A percentile compares a stretch with the other conserved stretches of the same genome.
Evolutionary conservation across 2,797 vertebrate species (phyloP).

Genomic region (Tapirus indicus): DNA sequence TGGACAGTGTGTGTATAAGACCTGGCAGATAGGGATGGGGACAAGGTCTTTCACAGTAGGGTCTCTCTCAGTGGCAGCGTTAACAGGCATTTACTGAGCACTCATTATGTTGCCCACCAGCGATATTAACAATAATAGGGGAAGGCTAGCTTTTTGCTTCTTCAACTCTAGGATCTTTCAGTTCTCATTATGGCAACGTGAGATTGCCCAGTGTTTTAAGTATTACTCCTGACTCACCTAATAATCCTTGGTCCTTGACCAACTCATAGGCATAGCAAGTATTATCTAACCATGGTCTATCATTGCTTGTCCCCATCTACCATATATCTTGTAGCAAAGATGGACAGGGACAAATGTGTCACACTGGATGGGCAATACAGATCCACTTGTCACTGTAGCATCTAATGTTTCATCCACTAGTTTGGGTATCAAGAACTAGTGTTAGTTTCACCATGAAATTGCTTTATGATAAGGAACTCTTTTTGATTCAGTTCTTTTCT

Average conservation of each 20-base stretch:
- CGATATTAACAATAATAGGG: background rate
- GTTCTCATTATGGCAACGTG: background rate
- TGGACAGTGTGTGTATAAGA: background rate
- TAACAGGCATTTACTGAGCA: background rate
- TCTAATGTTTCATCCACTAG: background rate
- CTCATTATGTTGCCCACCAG: background rate
- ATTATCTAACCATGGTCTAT: background rate
- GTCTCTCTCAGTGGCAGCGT: too few species aligned
- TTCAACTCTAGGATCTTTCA: background rate
- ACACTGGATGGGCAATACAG: background rate
- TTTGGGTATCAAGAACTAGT: background rate
- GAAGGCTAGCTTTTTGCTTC: background rate
- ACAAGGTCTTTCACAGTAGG: background rate
- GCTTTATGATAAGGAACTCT: background rate
- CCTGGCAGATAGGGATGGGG: background rate
- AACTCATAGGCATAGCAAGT: background rate
- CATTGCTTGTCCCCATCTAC: background rate
- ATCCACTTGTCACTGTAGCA: background rate
- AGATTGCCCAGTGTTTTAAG: background rate
- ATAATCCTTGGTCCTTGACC: background rate
- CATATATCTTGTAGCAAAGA: background rate
- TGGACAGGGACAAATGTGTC: background rate
- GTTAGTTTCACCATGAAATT: background rate
- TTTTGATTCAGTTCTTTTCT: background rate
- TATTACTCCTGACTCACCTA: background rate